Base-by-base conservation (phyloP, 2,888 invertebrate species). In the Poecilobothrus nobilitatus region DNA sequence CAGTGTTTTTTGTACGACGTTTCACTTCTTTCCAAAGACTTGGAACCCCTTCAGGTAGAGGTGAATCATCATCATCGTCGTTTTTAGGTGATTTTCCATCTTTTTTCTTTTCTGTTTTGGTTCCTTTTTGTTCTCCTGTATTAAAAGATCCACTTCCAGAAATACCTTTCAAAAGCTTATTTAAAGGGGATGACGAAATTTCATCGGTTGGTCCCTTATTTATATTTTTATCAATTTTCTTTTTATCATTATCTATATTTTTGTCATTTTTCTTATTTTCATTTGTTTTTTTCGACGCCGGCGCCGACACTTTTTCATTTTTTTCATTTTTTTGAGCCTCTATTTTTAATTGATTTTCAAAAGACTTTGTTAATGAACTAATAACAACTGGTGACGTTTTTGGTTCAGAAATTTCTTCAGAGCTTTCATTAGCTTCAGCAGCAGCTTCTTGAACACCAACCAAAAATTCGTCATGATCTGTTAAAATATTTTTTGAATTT, bases 21-120 rank as follows among this genome's bases (percentile, higher is more conserved):
- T 87, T 87, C 75, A 87, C 87, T 86, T 87, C 81, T 78, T 81
- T 81, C 82, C 82, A 82, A 73, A 81, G 76, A 74, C 79, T 80
- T 1, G 73, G 69, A 34, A 73, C 71, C 66, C 68, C 72, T 68
- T 72, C 71, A 8, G 67, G 66, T 67, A 67, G 12, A 66, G 70
- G 71, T 34, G 79, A 78, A 70, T 75, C 75, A 71, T 78, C 76
- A 71, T 75, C 76, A 71, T 75, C 75, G 67, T 73, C 70, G 12
- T 37, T 27, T 65, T 65, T 21, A 73, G 94, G 93, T 73, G 94
- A 85, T 93, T 69, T 70, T 64, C 69, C 15, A 69, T 69, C n/a
- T 66, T 27, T 63, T 44, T 8, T 33, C 18, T 27, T 18, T 21
- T 33, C 7, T 10, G 3, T 15, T 33, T 37, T 65, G 7, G 3